phyloP scores from a whole-genome alignment of 1,140 invertebrate species.

The Drosophila ficusphila region DNA sequence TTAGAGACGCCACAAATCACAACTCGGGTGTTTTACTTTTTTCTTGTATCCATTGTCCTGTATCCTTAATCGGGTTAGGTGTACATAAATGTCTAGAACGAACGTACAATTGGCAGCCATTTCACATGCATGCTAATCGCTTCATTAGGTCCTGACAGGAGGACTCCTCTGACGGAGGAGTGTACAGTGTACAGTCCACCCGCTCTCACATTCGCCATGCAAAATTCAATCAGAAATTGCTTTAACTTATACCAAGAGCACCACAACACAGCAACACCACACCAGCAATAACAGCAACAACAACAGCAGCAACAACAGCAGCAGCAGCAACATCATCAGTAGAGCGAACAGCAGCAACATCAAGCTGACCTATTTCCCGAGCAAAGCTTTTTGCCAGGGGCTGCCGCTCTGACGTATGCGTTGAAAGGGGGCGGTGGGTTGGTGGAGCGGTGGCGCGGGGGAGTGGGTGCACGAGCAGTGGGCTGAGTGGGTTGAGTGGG shows the following conservation, averaged over 20 bases:
- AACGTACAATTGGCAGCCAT: slow-evolving; percentile 18
- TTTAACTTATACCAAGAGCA: slow-evolving; percentile 33
- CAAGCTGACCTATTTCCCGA: slow-evolving; percentile 69
- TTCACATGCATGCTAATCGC: slow-evolving; percentile 72
- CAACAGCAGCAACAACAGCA: slow-evolving; percentile 30
- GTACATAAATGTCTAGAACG: slow-evolving; percentile 32
- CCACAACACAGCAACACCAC: slow-evolving; percentile 40
- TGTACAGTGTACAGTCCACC: slow-evolving; percentile 12
- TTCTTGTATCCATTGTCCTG: slow-evolving; percentile 10
- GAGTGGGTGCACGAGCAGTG: neutral
- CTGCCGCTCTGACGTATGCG: slow-evolving; percentile 70
- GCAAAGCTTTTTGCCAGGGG: slow-evolving; percentile 78
- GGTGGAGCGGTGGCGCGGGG: neutral
- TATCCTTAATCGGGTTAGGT: slow-evolving; percentile 40
- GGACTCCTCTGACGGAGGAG: neutral
- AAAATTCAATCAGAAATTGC: slow-evolving; percentile 73
- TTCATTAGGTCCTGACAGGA: slow-evolving; percentile 61
- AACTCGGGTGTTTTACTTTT: slow-evolving; percentile 8
- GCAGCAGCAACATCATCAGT: slow-evolving; percentile 2
- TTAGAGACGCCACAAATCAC: slow-evolving; percentile 36
- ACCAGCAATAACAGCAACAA: slow-evolving; percentile 37
- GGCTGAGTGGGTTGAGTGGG: neutral
- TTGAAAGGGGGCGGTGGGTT: slow-evolving; percentile 15
- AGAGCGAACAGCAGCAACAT: slow-evolving; percentile 34
- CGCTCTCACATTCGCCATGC: slow-evolving; percentile 66